These are phyloP conservation scores for Poeciliopsis presidionis DNA, from an alignment of 2,797 vertebrate genomes.

Conservation along the genomic window DNA sequence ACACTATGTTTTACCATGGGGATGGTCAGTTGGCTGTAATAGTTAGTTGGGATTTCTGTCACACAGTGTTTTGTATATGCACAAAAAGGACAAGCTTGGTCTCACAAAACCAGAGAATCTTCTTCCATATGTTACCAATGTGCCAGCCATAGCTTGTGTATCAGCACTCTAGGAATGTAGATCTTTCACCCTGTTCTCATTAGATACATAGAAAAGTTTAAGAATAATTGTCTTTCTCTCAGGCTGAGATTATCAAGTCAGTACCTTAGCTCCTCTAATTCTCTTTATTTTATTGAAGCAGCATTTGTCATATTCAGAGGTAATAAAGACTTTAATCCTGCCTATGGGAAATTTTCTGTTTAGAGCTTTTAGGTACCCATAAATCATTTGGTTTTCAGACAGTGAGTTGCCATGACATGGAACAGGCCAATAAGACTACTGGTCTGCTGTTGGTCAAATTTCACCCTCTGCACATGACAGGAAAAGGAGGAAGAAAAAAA, in stretches of 20 bases:
- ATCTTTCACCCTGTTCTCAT: constrained; percentile 60
- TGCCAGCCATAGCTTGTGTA: constrained; percentile 7
- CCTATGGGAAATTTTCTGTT: constrained; percentile 61
- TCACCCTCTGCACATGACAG: constrained; percentile 65
- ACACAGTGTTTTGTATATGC: neutral
- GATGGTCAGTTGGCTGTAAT: neutral
- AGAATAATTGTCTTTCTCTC: constrained; percentile 23
- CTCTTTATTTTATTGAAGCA: constrained; percentile 58
- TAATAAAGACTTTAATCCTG: constrained; percentile 53
- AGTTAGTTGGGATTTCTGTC: neutral
- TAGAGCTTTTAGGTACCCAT: constrained; percentile 51
- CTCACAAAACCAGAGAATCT: neutral
- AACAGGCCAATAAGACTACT: constrained; percentile 64
- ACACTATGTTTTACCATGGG: neutral
- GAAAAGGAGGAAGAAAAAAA: constrained; percentile 39
- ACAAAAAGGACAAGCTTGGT: neutral
- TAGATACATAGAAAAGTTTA: constrained; percentile 48
- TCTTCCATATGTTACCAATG: neutral
- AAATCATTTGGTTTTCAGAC: constrained; percentile 67
- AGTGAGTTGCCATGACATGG: constrained; percentile 62
- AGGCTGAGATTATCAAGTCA: constrained; percentile 9
- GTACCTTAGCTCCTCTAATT: constrained; percentile 42
- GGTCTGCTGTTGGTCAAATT: constrained; percentile 77
- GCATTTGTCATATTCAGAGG: constrained; percentile 59
- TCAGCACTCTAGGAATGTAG: constrained; percentile 78